A percentile compares a stretch with the other conserved stretches of the same genome.
Conservation (phyloP, 2,113 vertebrate species). For the Struthidea cinerea region DNA sequence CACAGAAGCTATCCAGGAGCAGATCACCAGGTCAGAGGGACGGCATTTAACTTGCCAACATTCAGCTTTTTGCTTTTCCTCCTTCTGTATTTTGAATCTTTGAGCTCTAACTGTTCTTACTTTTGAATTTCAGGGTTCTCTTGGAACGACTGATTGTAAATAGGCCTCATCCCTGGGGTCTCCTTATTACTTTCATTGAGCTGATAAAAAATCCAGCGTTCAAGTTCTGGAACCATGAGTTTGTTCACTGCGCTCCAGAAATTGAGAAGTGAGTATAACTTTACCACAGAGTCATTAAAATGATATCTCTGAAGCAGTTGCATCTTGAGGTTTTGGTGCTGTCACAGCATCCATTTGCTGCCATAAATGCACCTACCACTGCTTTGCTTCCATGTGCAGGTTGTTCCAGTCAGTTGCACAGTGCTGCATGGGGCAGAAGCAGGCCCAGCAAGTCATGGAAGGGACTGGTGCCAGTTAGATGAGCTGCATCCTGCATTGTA, state of each 20-base stretch:
- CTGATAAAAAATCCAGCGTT: constrained; percentile 99
- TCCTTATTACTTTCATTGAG: constrained; percentile 99
- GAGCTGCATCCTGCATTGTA: constrained; percentile 15
- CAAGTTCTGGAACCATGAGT: constrained; percentile 99
- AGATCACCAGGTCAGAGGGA: constrained; percentile 88
- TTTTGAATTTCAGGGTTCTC: constrained; percentile 81
- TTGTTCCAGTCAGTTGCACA: constrained; percentile 98
- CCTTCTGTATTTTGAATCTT: background rate
- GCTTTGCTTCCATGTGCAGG: constrained; percentile 61
- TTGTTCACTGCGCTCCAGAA: constrained; percentile 98
- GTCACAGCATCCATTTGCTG: accelerated
- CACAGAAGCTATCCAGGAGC: constrained; percentile 98
- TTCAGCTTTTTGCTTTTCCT: background rate
- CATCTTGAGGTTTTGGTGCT: background rate
- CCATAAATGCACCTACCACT: accelerated
- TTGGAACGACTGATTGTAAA: constrained; percentile 98
- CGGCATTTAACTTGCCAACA: accelerated
- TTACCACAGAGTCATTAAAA: background rate
- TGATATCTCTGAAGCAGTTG: accelerated
- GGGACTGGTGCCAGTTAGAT: constrained; percentile 95
- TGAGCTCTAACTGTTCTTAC: background rate
- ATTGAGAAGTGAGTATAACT: constrained; percentile 91
- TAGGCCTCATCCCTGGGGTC: constrained; percentile 98
- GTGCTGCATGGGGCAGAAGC: constrained; percentile 99
- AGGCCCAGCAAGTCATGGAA: constrained; percentile 99